Conservation (phyloP, 2,888 invertebrate species). For the Eupithecia vulgata region DNA sequence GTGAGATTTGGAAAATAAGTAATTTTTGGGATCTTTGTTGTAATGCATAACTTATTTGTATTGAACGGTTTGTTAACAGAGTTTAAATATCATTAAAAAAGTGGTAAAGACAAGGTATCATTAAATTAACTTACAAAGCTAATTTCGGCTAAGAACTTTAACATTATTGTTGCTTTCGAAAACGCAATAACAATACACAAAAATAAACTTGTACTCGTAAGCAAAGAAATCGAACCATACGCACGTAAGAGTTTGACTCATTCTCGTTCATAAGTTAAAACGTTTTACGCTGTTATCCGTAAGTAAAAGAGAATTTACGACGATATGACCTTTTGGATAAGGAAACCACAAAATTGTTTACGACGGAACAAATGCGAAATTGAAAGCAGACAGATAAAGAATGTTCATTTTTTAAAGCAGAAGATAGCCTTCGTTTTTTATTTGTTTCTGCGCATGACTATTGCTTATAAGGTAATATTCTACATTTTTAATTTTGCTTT, state of each 20-base stretch:
- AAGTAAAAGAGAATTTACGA: constrained; percentile 54
- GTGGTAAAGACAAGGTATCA: no score
- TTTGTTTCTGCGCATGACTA: neutral
- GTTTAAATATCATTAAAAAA: no score
- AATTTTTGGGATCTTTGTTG: neutral
- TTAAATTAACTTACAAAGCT: no score
- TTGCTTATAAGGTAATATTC: neutral
- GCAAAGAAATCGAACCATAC: no score
- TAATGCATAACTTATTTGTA: no score
- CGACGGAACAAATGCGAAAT: constrained; percentile 53
- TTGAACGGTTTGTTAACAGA: no score
- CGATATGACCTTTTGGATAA: constrained; percentile 52
- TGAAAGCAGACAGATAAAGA: constrained; percentile 35
- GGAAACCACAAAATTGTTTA: constrained; percentile 62
- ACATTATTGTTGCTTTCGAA: no score
- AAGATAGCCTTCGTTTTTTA: neutral
- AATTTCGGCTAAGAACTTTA: no score
- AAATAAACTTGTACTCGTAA: no score
- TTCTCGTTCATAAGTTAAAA: neutral
- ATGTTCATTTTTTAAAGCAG: constrained; percentile 9
- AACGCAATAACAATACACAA: no score
- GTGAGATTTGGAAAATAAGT: no score
- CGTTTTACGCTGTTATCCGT: neutral
- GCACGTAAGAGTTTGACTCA: neutral
- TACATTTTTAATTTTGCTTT: no score